Conservation (phyloP, 1,140 invertebrate species). For the Heliothis virescens region DNA sequence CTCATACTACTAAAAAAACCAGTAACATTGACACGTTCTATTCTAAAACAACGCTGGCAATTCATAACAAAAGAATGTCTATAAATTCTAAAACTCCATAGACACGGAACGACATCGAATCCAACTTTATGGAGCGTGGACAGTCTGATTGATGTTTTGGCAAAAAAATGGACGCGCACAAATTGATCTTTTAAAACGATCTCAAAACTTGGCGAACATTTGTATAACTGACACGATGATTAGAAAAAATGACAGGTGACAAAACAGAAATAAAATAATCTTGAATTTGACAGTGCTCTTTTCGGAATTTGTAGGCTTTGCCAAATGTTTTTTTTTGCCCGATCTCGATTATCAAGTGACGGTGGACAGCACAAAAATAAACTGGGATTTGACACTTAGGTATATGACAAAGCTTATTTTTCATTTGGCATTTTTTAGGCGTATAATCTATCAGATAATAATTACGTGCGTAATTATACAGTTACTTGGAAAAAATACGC, state of each 20-base stretch:
- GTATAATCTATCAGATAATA: no score
- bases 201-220: slow-evolving; percentile 4
- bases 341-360: background rate
- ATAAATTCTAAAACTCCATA: slow-evolving; percentile 29
- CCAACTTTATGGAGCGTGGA: slow-evolving; percentile 53
- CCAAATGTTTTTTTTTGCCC: no score
- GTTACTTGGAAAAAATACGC: no score
- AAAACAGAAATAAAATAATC: slow-evolving; percentile 38
- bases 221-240: slow-evolving; percentile 18
- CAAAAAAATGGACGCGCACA: slow-evolving; percentile 35
- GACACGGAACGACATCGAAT: slow-evolving; percentile 24
- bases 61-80: background rate
- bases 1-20: background rate
- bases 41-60: slow-evolving; percentile 21
- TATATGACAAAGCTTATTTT: no score
- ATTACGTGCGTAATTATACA: no score
- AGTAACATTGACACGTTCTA: slow-evolving; percentile 9
- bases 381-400: no score
- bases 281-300: background rate
- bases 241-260: slow-evolving; percentile 45
- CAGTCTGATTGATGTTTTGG: slow-evolving; percentile 60
- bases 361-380: no score
- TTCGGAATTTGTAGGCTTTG: background rate
- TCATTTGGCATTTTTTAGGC: no score
- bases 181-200: slow-evolving; percentile 42